A percentile compares a stretch with the other conserved stretches of the same genome.
phyloP scores from a whole-genome alignment of 2,113 vertebrate species.

The Pseudorectes ferrugineus region DNA sequence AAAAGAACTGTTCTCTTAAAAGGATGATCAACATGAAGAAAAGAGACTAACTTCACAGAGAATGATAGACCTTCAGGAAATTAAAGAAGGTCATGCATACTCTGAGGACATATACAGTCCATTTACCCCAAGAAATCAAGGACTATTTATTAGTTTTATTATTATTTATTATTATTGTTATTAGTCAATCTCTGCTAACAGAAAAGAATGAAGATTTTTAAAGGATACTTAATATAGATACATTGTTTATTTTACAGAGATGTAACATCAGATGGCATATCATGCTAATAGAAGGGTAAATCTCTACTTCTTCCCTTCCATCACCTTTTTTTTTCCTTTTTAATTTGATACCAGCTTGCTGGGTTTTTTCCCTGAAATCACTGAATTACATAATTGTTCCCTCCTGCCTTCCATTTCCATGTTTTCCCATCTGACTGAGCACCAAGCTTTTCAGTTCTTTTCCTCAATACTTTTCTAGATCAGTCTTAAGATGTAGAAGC shows the following conservation, averaged over 20 bases:
- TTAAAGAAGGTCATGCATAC: background rate
- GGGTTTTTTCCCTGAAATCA: background rate
- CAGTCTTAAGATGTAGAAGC: background rate
- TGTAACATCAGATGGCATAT: background rate
- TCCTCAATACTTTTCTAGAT: background rate
- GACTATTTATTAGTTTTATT: background rate
- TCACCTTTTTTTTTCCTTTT: background rate
- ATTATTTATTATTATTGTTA: background rate
- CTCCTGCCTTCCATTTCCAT: background rate
- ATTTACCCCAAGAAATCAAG: background rate
- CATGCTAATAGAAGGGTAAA: background rate
- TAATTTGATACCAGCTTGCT: background rate
- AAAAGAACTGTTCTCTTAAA: background rate
- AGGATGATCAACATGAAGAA: background rate
- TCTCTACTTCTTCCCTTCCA: background rate
- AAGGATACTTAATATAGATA: background rate
- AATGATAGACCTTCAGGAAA: background rate
- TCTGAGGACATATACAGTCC: background rate
- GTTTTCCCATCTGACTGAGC: background rate
- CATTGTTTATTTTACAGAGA: background rate
- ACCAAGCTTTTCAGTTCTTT: background rate
- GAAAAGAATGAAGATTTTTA: background rate
- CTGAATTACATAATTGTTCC: accelerated
- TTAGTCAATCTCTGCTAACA: background rate
- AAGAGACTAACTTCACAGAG: background rate